These are phyloP conservation scores for Hippoglossus hippoglossus DNA, from an alignment of 2,797 vertebrate species.

Conservation along the genomic window DNA sequence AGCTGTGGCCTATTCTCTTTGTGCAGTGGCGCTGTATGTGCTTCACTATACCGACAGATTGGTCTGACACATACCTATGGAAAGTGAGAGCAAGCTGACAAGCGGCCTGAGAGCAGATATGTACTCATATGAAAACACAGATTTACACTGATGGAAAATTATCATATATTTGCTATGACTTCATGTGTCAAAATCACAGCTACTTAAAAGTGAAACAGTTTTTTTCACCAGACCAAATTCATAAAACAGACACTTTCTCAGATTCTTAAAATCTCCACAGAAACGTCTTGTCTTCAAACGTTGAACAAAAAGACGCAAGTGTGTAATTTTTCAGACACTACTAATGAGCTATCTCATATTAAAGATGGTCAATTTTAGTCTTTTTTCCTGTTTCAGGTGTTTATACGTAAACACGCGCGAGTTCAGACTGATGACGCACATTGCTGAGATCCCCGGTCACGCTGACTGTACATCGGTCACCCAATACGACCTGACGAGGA, in stretches of 20 bases:
- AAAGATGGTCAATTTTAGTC: background rate
- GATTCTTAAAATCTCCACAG: background rate
- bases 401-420: constrained; percentile 26
- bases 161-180: constrained; percentile 17
- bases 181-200: constrained; percentile 25
- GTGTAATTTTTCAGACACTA: background rate
- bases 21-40: constrained; percentile 4
- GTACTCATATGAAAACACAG: constrained; percentile 22
- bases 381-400: constrained; percentile 11
- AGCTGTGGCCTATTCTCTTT: background rate
- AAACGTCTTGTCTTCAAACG: background rate
- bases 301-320: background rate
- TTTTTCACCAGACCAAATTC: background rate
- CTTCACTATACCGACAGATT: constrained; percentile 29
- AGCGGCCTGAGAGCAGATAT: constrained; percentile 23
- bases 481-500: constrained; percentile 49
- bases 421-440: constrained; percentile 45
- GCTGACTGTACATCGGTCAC: constrained; percentile 45
- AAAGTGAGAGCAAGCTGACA: constrained; percentile 69
- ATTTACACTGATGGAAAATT: constrained; percentile 42
- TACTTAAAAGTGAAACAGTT: background rate
- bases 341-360: background rate
- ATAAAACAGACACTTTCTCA: background rate
- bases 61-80: constrained; percentile 60
- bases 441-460: constrained; percentile 25